Conservation (phyloP, 2,113 vertebrate species). For the Brachypteracias leptosomus region DNA sequence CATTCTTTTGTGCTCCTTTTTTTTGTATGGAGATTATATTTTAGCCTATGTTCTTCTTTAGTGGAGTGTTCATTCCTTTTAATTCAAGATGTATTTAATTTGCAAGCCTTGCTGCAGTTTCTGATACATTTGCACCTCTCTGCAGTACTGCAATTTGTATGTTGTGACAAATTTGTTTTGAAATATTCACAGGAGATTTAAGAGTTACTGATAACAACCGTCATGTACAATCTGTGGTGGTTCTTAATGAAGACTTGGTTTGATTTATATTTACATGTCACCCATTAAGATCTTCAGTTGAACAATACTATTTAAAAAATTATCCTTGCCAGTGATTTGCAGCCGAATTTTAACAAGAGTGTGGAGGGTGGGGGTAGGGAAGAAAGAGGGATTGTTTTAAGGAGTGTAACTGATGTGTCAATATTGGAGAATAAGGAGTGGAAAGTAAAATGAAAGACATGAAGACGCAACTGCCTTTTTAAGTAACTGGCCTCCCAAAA, state of each 20-base stretch:
- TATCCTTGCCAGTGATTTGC: background rate
- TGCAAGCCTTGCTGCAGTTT: background rate
- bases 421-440: background rate
- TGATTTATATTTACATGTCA: background rate
- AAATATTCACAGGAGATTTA: background rate
- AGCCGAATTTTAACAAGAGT: background rate
- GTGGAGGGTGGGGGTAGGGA: background rate
- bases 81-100: background rate
- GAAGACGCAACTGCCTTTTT: background rate
- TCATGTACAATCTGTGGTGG: background rate
- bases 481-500: background rate
- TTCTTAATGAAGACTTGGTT: background rate
- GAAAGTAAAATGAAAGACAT: background rate
- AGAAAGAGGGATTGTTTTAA: accelerated
- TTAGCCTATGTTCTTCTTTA: background rate
- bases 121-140: background rate
- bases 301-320: accelerated
- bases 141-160: background rate
- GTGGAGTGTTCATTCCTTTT: background rate
- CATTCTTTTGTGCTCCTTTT: background rate
- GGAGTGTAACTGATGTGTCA: accelerated
- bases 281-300: background rate
- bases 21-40: background rate
- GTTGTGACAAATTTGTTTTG: background rate
- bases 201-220: background rate